Percentiles rank a stretch among this genome's conserved stretches.
Evolutionary conservation across 2,888 invertebrate species (phyloP).

Genomic region (Tridacna gigas): DNA sequence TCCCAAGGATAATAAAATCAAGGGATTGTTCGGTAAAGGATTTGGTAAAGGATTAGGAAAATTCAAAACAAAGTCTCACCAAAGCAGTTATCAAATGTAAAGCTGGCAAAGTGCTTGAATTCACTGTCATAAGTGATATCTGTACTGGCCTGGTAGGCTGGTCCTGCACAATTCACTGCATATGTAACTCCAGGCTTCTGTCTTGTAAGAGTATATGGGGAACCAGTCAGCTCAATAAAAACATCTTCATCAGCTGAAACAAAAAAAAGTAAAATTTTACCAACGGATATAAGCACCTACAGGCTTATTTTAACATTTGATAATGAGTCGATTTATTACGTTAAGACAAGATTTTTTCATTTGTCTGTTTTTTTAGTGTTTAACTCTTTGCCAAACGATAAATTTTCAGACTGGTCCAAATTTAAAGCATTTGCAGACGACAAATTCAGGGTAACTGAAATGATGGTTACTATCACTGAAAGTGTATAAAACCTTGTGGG

Average conservation of each 20-base stretch:
- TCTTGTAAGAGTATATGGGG: constrained; percentile 64
- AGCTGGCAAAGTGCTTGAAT: constrained; percentile 71
- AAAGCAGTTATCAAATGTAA: constrained; percentile 35
- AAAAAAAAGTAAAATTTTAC: not conserved
- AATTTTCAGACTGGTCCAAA: no score
- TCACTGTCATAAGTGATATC: constrained; percentile 76
- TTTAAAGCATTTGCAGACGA: no score
- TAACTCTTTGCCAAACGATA: no score
- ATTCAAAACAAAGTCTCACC: not conserved
- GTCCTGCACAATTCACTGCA: constrained; percentile 72
- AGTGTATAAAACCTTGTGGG: no score
- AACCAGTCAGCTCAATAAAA: constrained; percentile 68
- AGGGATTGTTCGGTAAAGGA: no score
- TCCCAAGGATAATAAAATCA: no score
- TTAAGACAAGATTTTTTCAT: no score
- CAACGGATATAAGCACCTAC: not conserved
- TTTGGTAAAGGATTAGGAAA: not conserved
- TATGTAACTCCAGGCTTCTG: constrained; percentile 73
- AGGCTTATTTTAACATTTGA: no score
- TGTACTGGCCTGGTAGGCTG: constrained; percentile 70
- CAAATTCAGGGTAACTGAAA: no score
- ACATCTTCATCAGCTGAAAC: constrained; percentile 60
- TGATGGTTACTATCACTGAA: no score
- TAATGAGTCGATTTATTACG: no score
- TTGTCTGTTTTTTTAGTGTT: no score